phyloP scores from a whole-genome alignment of 2,113 vertebrate species.

The Jacana jacana region DNA sequence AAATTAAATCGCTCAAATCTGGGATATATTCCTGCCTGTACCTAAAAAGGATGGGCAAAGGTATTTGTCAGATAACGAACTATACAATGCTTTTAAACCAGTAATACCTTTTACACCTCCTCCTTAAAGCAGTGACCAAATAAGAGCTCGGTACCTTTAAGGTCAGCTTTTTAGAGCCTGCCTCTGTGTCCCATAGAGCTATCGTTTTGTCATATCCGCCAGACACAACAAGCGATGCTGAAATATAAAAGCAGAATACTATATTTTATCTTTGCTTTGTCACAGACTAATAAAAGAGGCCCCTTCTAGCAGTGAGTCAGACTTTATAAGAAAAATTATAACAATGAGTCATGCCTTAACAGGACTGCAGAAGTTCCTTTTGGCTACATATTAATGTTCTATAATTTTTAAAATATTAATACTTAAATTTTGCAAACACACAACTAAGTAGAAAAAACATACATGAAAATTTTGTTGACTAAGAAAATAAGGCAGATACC shows the following conservation, averaged over 20 bases:
- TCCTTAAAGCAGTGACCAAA: background rate
- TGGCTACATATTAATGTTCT: background rate
- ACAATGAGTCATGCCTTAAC: background rate
- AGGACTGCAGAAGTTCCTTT: background rate
- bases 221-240: conserved; percentile 76
- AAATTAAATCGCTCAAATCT: background rate
- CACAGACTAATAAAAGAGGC: background rate
- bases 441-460: background rate
- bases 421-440: background rate
- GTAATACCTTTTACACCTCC: background rate
- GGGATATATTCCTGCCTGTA: background rate
- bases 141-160: conserved; percentile 72
- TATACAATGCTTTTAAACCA: background rate
- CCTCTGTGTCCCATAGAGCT: conserved; percentile 74
- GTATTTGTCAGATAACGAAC: background rate
- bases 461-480: background rate
- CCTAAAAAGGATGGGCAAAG: background rate
- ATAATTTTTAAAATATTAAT: background rate
- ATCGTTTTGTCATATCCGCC: conserved; percentile 76
- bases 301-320: background rate
- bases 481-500: background rate
- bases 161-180: conserved; percentile 67
- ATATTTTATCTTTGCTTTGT: background rate
- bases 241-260: conserved; percentile 9
- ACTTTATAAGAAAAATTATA: background rate